phyloP scores from a whole-genome alignment of 1,140 invertebrate species.

The Saccostrea cuccullata region DNA sequence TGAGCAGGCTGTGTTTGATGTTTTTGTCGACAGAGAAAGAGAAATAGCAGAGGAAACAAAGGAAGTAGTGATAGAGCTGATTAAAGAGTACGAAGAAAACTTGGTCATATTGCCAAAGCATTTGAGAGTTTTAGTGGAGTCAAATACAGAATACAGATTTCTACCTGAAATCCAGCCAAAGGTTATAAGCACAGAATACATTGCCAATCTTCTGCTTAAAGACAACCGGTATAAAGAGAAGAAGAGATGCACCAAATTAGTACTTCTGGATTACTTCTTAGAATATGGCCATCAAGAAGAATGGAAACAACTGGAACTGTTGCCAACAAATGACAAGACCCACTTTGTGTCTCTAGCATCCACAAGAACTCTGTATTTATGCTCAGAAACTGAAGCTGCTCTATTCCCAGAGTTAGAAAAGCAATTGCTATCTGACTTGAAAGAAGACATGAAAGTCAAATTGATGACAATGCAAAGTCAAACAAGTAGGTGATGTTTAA shows the following conservation, averaged over 20 bases:
- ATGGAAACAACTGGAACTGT: background rate
- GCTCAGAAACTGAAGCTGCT: background rate
- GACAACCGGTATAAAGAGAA: background rate
- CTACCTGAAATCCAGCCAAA: background rate
- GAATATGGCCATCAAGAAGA: background rate
- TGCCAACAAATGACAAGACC: background rate
- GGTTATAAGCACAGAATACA: background rate
- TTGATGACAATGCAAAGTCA: background rate
- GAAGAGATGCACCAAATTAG: background rate
- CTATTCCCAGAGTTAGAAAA: background rate
- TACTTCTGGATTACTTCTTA: background rate
- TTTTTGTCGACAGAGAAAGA: constrained; percentile 1
- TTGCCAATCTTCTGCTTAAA: background rate
- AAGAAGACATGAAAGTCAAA: background rate
- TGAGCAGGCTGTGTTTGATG: constrained; percentile 3
- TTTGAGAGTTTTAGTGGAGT: background rate
- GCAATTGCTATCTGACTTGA: background rate
- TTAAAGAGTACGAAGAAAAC: background rate
- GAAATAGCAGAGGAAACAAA: background rate
- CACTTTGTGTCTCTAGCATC: background rate
- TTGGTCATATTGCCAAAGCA: background rate
- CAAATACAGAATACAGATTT: background rate
- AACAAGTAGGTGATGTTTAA: background rate
- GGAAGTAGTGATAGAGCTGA: background rate
- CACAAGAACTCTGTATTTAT: background rate